Evolutionary conservation across 2,888 invertebrate genomes (phyloP), one percentile per base, ranked within the genome.

Genomic region (Ephialtes manifestator): DNA sequence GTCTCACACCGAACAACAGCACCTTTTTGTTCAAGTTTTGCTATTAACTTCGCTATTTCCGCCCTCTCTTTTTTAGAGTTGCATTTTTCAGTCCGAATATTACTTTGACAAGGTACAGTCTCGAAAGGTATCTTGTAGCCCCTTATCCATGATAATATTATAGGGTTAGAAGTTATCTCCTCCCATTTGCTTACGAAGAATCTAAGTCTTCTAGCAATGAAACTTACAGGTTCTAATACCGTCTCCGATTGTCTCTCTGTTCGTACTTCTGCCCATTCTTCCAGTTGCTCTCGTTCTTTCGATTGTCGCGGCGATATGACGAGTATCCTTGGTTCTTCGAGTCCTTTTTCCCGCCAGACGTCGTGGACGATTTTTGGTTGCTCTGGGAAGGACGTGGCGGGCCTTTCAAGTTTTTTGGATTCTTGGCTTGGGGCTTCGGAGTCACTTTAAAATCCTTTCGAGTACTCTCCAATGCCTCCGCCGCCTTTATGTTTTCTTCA

Each of bases 181-280:
- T 35, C 11, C 84, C 81, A 84, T n/a, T 51, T 24, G 7, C 8
- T 28, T 8, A 28, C 2, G 35, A 84, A 84, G 13, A 7, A 39
- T 8, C n/a, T 43, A 3, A 84, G 65, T 55, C 77, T 46, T n/a
- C 80, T 75, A 20, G 83, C 70, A 87, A 85, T 67, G n/a, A 7
- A 20, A 84, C 79, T 76, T 76, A 67, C 76, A 55, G 24, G 53
- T 24, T 24, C 24, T 24, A 24, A 24, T 24, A 24, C 1, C 24
- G 24, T 24, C 24, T 24, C 24, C 24, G 76, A 20, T 67, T 28
- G n/a, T 13, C 48, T 15, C 18, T 63, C 18, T 8, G 18, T 4
- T 78, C 46, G 51, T 48, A 48, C 20, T 31, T 43, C 55, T 53
- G 20, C n/a, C 31, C 31, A 39, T n/a, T 31, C 20, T 65, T 80